Evolutionary conservation across 2,113 vertebrate genomes (phyloP), one percentile per base, ranked within the genome.

Genomic region (Brachyistius frenatus): DNA sequence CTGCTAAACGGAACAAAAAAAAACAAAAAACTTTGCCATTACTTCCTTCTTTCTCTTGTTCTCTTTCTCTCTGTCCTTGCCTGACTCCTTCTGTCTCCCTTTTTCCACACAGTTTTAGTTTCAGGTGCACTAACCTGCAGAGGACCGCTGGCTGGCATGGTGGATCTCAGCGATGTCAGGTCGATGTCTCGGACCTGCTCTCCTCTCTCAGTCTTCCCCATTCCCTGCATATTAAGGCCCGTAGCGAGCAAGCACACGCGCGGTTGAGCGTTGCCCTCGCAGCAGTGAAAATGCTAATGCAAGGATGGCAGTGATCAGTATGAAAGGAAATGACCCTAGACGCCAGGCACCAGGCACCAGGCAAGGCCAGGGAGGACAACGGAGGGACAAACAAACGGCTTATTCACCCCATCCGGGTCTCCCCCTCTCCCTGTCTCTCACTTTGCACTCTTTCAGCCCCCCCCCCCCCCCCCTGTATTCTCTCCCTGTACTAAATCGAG

Each of bases 161-260:
- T 93, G 80, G 92, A 93, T 72, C 92, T 92, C 87, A 88, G 83
- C 47, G 92, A 93, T 46, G 91, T 91, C 84, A 91, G 84, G 88
- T 93, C 92, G 36, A 93, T 84, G 82, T 93, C 92, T 79, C 91
- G 87, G 79, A 84, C 90, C 72, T 80, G 88, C 55, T 93, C 91
- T 41, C 84, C 91, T 70, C 92, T 66, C 75, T 93, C 91, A 1
- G 87, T 86, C 86, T 93, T 93, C 66, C 88, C 88, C 35, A 92
- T 68, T 83, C 92, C 91, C 77, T 93, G 92, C 92, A 93, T 93
- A 56, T 62, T 88, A 1, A 76, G 56, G 36, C 67, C 76, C 2
- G 70, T 49, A 55, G 41, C 16, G 3, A 54, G 31, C 37, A 33
- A 84, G 41, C 55, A 33, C 66, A 31, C 77, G 63, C 68, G 73